Evolutionary conservation across 1,140 invertebrate species (phyloP).

Genomic region (Calycopis cecrops): DNA sequence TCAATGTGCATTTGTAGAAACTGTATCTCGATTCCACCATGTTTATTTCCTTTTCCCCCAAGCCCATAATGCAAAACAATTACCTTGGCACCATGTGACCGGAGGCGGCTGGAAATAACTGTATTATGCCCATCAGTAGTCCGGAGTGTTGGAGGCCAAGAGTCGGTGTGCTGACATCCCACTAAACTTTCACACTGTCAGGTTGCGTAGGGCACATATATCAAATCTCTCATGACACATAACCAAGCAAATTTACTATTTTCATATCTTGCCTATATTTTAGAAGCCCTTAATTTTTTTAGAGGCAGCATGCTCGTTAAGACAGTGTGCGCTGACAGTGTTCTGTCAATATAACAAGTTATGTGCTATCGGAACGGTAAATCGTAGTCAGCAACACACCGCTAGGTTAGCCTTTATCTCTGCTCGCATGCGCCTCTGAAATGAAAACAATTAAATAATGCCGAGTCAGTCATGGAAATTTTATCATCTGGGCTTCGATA

Average conservation of each 20-base stretch:
- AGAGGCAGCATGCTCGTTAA: constrained; percentile 68
- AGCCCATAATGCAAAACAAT: constrained; percentile 31
- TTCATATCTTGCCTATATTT: constrained; percentile 16
- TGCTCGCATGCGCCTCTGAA: constrained; percentile 73
- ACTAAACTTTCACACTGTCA: constrained; percentile 43
- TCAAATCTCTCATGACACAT: constrained; percentile 70
- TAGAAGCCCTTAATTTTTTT: constrained; percentile 27
- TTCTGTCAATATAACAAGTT: constrained; percentile 38
- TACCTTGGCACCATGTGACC: constrained; percentile 41
- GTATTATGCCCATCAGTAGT: constrained; percentile 68
- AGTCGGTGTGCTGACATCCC: constrained; percentile 61
- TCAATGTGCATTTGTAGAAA: too few relatives aligned
- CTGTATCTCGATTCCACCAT: constrained; percentile 16
- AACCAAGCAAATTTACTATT: constrained; percentile 61
- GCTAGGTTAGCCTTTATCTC: constrained; percentile 64
- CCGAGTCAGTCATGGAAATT: constrained; percentile 73
- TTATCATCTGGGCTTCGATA: constrained; percentile 31
- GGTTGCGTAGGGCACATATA: constrained; percentile 65
- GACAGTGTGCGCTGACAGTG: constrained; percentile 69
- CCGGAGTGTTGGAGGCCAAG: constrained; percentile 70
- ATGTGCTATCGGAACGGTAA: constrained; percentile 26
- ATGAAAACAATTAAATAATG: constrained; percentile 68
- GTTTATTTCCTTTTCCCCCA: background rate
- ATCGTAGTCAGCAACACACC: constrained; percentile 66
- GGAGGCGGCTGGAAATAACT: constrained; percentile 60